Evolutionary conservation across 1,140 invertebrate species (phyloP), one percentile per base, ranked within the genome.

Genomic region (Pollicipes pollicipes): DNA sequence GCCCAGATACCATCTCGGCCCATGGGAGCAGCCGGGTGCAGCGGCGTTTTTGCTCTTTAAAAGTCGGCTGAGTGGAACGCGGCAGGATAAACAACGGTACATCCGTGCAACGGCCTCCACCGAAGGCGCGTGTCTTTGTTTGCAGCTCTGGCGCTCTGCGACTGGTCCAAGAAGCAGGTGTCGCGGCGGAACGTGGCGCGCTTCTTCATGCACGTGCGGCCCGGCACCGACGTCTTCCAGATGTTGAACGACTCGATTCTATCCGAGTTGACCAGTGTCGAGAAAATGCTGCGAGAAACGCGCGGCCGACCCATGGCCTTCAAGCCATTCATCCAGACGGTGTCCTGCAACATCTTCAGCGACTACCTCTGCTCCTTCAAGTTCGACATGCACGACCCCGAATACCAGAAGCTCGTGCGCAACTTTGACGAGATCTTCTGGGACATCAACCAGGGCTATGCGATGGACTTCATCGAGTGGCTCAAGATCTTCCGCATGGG

Each of bases 401-500:
- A 83, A 3, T 93, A 91, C 78, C 76, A 78, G 17, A 81, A 84
- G 70, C 83, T 90, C 72, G 84, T 91, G 0, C 76, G 82, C 29
- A 85, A 85, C 74, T 95, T 93, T 76, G 91, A 94, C 75, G 84
- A 87, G 70, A 88, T 95, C 3, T 95, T 95, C 80, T 90, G 86
- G 83, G 91, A 94, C 77, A 78, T 95, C 68, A 93, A 94, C 77
- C 88, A 91, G 77, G 91, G 91, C 0, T 93, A 91, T 77, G 85
- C 89, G 0, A 85, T 91, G 0, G 93, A 95, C 76, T 93, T 95
- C 77, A 78, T 95, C n/a, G 91, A 92, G 0, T 90, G 88, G 83
- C 76, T 94, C 0, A 81, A 86, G 70, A 88, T 88, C 0, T 83
- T 91, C 64, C 90, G 90, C 77, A 80, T 80, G 17, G 79, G 81